Base-by-base conservation (phyloP, 2,113 vertebrate genomes). In the Telmatochromis brachygnathus region DNA sequence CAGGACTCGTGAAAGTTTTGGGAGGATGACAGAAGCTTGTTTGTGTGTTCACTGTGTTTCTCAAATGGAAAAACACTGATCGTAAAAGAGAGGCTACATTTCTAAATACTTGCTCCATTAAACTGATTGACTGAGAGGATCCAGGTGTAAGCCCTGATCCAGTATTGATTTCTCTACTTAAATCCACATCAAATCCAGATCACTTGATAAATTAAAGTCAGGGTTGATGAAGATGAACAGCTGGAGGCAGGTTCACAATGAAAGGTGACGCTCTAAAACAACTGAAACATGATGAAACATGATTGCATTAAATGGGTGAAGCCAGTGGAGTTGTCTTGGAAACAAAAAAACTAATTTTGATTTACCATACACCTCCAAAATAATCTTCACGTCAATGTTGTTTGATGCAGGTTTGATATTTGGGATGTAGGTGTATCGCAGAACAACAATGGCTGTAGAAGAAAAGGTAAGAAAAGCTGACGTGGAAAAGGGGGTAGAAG, bases 111-210 rank as follows among this genome's bases (percentile, higher is more conserved):
- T 9, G 37, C 81, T 88, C 91, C 88, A 94, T 93, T 90, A 84
- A 86, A 88, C 82, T 86, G 88, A 93, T 89, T 93, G 91, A 93
- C 85, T 80, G 9, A 56, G 83, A 86, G 77, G 79, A 92, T 94
- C 77, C 86, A 91, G 87, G 82, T 89, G 90, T 91, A 92, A 87
- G 53, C 86, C 35, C 55, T 26, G 26, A 83, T 91, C 86, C 82
- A 84, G 39, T 84, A 91, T 94, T 86, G 15, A 90, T 90, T 84
- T 30, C 10, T 47, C 65, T 26, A 80, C 73, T 89, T 85, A 87
- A 79, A 83, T 84, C 82, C 82, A 87, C 55, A 87, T 93, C 49
- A 84, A 82, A 91, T 85, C 55, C 85, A 85, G 89, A 92, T 87
- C 65, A 5, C 62, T 35, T 62, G 70, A 85, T 86, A 68, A 84